phyloP scores from a whole-genome alignment of 2,888 invertebrate species.

The Pheosia gnoma region DNA sequence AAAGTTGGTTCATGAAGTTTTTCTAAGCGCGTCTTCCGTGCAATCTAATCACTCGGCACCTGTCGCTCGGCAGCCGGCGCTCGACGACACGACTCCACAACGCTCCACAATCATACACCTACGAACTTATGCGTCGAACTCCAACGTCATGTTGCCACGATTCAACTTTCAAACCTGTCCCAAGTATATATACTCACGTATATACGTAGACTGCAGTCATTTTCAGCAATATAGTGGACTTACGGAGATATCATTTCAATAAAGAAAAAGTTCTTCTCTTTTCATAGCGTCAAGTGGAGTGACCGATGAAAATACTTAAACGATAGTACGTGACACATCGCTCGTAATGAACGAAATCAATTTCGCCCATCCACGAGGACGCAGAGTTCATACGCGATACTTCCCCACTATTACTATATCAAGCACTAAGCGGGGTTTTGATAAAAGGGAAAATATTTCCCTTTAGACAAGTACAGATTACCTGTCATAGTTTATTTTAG shows the following conservation, averaged over 20 bases:
- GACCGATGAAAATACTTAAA: constrained; percentile 20
- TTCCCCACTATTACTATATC: constrained; percentile 14
- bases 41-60: constrained; percentile 18
- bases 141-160: constrained; percentile 12
- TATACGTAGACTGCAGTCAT: no score
- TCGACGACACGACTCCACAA: constrained; percentile 12
- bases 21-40: constrained; percentile 9
- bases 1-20: constrained; percentile 14
- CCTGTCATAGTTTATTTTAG: no score
- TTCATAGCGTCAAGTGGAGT: not conserved
- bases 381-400: constrained; percentile 25
- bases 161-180: not conserved
- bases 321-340: constrained; percentile 35
- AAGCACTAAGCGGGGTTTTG: constrained; percentile 5
- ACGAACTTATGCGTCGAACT: constrained; percentile 29
- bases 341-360: constrained; percentile 35
- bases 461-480: no score
- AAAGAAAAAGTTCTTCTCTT: not conserved
- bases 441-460: not conserved
- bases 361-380: constrained; percentile 31
- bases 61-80: constrained; percentile 1
- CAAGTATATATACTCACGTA: no score
- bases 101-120: constrained; percentile 19
- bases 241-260: no score
- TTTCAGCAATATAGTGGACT: no score